Conservation (phyloP, 2,113 vertebrate genomes). For the Gnathonemus longibarbis region DNA sequence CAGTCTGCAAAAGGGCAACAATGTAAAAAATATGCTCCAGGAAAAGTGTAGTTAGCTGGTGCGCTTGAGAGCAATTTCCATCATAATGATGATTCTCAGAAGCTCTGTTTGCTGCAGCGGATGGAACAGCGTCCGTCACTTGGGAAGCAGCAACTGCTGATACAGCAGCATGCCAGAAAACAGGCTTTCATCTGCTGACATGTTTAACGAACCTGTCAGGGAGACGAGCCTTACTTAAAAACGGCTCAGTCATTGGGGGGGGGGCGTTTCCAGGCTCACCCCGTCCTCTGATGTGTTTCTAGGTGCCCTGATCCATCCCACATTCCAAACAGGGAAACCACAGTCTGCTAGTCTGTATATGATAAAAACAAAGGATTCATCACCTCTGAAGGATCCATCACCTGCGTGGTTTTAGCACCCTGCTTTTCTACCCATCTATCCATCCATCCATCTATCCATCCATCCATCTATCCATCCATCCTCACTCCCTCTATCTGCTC, state of each 20-base stretch:
- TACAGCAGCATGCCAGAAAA: not conserved
- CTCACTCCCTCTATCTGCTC: not conserved
- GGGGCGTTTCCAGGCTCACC: not conserved
- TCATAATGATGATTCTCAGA: not conserved
- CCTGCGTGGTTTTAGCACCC: not conserved
- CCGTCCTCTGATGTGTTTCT: not conserved
- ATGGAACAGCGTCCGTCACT: not conserved
- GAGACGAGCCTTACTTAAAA: not conserved
- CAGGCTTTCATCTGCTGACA: not conserved
- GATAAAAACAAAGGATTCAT: not conserved
- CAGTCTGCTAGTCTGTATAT: not conserved
- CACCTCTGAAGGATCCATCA: not conserved
- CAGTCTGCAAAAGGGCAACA: not conserved
- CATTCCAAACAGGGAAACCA: not conserved
- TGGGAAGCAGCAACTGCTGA: not conserved
- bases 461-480: not conserved
- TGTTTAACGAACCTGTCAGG: not conserved
- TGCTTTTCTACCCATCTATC: not conserved
- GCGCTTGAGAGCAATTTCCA: not conserved
- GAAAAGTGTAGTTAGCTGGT: not conserved
- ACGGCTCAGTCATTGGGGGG: not conserved
- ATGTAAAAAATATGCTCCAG: not conserved
- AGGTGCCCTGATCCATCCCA: not conserved
- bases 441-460: not conserved
- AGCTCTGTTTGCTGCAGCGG: not conserved